phyloP scores from a whole-genome alignment of 2,113 vertebrate species.

The Petroica traversi region DNA sequence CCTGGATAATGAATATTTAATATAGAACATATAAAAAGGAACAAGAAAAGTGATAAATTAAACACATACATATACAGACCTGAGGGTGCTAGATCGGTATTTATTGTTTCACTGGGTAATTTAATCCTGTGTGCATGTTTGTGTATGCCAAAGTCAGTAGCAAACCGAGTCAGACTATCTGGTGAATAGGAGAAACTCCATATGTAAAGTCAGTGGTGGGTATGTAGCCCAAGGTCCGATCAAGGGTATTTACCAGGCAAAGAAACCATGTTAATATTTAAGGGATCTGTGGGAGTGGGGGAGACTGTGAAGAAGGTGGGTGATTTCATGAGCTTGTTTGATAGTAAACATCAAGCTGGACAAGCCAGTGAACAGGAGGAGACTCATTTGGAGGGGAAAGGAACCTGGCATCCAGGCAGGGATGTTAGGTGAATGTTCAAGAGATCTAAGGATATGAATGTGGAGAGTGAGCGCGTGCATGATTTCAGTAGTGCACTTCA shows the following conservation, averaged over 20 bases:
- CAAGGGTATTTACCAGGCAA: not conserved
- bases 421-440: not conserved
- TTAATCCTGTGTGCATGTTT: not conserved
- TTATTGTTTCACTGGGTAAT: not conserved
- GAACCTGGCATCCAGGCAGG: not conserved
- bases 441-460: not conserved
- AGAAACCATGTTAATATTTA: not conserved
- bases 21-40: not conserved
- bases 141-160: not conserved
- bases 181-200: not conserved
- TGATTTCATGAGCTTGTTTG: not conserved
- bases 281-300: not conserved
- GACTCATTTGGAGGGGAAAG: not conserved
- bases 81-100: not conserved
- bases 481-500: not conserved
- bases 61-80: not conserved
- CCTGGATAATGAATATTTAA: not conserved
- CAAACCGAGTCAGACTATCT: not conserved
- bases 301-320: not conserved
- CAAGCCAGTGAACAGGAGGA: not conserved
- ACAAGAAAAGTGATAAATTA: not conserved
- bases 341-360: not conserved
- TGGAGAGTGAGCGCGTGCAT: not conserved
- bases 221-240: not conserved
- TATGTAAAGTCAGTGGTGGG: not conserved